Evolutionary conservation across 2,797 vertebrate species (phyloP).

Genomic region (Columba guinea): DNA sequence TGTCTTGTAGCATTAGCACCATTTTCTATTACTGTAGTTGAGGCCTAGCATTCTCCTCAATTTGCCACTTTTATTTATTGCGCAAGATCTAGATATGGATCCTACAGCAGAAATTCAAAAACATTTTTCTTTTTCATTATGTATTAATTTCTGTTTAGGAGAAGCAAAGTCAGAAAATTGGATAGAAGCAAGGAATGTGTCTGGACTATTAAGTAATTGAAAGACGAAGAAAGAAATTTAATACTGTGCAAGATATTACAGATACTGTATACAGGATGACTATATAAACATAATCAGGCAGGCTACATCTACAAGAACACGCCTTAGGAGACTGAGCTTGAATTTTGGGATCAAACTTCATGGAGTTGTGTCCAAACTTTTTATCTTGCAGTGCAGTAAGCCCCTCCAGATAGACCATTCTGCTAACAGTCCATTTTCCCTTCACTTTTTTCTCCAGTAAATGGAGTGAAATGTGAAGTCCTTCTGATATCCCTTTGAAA

Average conservation of each 20-base stretch:
- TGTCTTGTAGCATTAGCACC: neutral
- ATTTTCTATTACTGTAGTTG: slow-evolving; percentile 3
- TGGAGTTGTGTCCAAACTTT: neutral
- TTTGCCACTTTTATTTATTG: slow-evolving; percentile 1
- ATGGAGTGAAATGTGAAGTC: neutral
- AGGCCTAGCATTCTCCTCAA: neutral
- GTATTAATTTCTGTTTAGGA: neutral
- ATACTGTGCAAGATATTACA: neutral
- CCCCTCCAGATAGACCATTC: neutral
- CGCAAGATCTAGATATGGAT: neutral
- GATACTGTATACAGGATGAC: neutral
- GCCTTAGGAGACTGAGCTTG: neutral
- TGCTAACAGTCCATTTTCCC: neutral
- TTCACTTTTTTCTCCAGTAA: neutral
- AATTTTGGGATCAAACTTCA: neutral
- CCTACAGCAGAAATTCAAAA: neutral
- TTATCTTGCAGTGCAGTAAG: neutral
- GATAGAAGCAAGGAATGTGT: neutral
- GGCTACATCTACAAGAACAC: neutral
- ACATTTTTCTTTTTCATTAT: neutral
- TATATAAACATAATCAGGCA: neutral
- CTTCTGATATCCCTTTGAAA: neutral
- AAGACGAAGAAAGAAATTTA: neutral
- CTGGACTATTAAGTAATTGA: neutral
- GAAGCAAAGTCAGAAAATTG: neutral